phyloP scores from a whole-genome alignment of 2,797 vertebrate species.

The Chaetodon trifasciatus region DNA sequence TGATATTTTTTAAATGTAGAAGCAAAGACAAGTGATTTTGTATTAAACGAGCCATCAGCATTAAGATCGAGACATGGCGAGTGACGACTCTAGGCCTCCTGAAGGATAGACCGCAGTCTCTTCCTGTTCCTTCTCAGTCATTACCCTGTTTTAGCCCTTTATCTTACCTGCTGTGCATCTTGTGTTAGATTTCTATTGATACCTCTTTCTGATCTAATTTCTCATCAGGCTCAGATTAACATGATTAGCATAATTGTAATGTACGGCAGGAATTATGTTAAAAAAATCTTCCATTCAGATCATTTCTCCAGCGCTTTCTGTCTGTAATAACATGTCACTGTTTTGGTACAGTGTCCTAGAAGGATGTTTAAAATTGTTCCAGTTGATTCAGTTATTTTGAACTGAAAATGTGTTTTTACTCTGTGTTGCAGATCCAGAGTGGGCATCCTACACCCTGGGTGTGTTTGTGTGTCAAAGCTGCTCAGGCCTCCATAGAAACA shows the following conservation, averaged over 20 bases:
- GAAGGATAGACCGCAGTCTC: background rate
- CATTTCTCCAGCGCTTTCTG: background rate
- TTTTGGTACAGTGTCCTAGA: background rate
- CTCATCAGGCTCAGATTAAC: background rate
- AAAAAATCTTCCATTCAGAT: background rate
- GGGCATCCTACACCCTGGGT: conserved; percentile 93
- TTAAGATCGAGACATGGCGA: background rate
- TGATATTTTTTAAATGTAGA: background rate
- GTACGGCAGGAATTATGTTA: background rate
- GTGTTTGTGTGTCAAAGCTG: conserved; percentile 93
- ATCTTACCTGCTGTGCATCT: background rate
- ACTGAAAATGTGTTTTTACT: conserved; percentile 11
- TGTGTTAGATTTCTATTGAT: background rate
- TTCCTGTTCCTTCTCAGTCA: background rate
- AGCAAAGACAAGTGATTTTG: background rate
- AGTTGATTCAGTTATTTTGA: background rate
- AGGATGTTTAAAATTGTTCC: conserved; percentile 19
- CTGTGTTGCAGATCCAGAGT: conserved; percentile 88
- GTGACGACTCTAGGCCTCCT: background rate
- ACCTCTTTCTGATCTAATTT: background rate
- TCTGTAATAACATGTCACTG: background rate
- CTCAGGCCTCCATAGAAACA: conserved; percentile 92
- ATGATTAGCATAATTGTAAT: background rate
- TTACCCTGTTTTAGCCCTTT: background rate
- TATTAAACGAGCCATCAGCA: background rate